Conservation (phyloP, 1,140 invertebrate species). For the Drosophila burlai region DNA sequence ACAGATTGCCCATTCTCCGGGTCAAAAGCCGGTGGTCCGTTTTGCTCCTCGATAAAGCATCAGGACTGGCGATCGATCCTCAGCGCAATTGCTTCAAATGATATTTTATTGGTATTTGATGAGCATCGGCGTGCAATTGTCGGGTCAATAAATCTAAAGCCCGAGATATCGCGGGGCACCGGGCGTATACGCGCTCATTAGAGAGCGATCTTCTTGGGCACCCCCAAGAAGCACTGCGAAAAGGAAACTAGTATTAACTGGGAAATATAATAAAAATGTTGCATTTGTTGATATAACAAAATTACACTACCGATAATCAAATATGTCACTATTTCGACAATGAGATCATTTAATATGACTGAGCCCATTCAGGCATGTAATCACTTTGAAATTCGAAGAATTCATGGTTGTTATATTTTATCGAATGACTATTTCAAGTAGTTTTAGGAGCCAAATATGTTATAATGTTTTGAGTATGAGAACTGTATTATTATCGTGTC, state of each 20-base stretch:
- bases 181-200: slow-evolving; percentile 52
- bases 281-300: too few species aligned
- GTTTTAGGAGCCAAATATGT: neutral
- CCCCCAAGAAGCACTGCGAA: slow-evolving; percentile 4
- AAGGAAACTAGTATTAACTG: neutral
- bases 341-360: neutral
- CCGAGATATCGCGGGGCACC: neutral
- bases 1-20: slow-evolving; percentile 62
- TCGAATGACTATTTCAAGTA: neutral
- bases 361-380: too few species aligned
- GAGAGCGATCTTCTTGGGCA: slow-evolving; percentile 20
- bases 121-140: slow-evolving; percentile 70
- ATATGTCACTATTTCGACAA: neutral
- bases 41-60: slow-evolving; percentile 6
- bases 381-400: neutral
- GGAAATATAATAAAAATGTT: too few species aligned
- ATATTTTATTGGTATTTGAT: slow-evolving; percentile 82
- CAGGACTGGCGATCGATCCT: slow-evolving; percentile 14
- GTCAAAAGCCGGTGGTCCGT: slow-evolving; percentile 52
- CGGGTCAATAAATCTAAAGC: slow-evolving; percentile 67
- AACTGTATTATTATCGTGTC: neutral
- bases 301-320: neutral
- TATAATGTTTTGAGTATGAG: neutral
- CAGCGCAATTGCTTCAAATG: slow-evolving; percentile 71
- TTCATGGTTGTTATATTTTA: neutral